These are phyloP conservation scores for Lepidurus couesii DNA, from an alignment of 1,140 invertebrate genomes.

Conservation along the genomic window DNA sequence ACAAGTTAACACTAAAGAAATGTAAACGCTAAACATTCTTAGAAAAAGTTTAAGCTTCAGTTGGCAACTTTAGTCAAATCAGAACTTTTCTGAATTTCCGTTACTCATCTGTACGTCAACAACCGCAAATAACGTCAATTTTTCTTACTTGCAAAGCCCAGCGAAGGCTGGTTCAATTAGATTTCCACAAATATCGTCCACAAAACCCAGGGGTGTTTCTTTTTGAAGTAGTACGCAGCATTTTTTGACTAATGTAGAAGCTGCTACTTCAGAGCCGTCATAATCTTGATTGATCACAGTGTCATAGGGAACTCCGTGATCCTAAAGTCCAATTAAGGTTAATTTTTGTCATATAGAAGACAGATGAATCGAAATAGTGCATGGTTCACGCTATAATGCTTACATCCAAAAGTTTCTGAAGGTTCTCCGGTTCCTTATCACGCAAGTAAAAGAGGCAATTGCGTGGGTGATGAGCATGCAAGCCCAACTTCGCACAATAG, in stretches of 20 bases:
- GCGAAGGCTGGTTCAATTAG: slow-evolving; percentile 70
- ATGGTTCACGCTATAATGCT: slow-evolving; percentile 23
- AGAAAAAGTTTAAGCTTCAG: no score
- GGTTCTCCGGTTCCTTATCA: slow-evolving; percentile 77
- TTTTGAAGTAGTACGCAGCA: slow-evolving; percentile 84
- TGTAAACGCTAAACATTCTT: no score
- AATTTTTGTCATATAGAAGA: not conserved
- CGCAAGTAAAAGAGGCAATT: slow-evolving; percentile 93
- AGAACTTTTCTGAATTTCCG: no score
- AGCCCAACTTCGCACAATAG: slow-evolving; percentile 76
- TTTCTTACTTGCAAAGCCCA: slow-evolving; percentile 78
- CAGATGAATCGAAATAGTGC: slow-evolving; percentile 24
- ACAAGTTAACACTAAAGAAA: no score
- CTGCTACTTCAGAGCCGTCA: not conserved
- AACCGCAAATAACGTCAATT: no score
- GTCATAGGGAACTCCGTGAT: slow-evolving; percentile 65
- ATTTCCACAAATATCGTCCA: slow-evolving; percentile 76
- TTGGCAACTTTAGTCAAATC: no score
- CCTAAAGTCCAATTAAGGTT: slow-evolving; percentile 46
- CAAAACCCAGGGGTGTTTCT: slow-evolving; percentile 73
- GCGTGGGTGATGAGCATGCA: slow-evolving; percentile 90
- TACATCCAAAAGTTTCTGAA: slow-evolving; percentile 74
- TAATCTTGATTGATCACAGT: slow-evolving; percentile 42
- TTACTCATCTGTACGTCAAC: no score
- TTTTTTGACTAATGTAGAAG: slow-evolving; percentile 43